Evolutionary conservation across 2,113 vertebrate genomes (phyloP).

Genomic region (Ophthalmolycus amberensis): DNA sequence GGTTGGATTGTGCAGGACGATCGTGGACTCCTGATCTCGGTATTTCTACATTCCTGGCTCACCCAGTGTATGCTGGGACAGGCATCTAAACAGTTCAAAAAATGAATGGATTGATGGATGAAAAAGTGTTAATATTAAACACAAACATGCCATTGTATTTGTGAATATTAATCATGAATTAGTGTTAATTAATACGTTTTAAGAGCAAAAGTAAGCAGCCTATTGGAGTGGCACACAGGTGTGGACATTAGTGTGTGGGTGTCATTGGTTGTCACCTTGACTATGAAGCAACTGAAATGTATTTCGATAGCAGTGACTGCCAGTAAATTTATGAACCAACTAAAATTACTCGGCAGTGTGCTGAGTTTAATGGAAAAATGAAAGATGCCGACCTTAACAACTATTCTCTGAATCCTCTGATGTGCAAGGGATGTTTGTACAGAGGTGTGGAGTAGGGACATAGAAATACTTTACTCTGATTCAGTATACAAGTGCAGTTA

Average conservation of each 20-base stretch:
- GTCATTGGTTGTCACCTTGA: background rate
- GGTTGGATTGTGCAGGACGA: background rate
- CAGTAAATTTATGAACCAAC: constrained; percentile 3
- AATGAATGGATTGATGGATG: background rate
- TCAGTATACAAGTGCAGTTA: background rate
- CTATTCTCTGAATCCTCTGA: background rate
- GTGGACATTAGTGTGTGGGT: background rate
- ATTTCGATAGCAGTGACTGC: background rate
- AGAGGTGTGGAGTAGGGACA: background rate
- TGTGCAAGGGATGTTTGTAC: background rate
- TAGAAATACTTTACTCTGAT: background rate
- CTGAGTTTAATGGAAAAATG: background rate
- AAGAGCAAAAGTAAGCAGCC: background rate
- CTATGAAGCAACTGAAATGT: background rate
- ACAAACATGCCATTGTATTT: background rate
- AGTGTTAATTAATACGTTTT: background rate
- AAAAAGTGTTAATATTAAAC: background rate
- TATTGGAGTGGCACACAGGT: background rate
- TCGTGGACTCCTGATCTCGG: background rate
- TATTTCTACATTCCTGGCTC: background rate
- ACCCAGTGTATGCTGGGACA: too few relatives aligned
- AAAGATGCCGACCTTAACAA: background rate
- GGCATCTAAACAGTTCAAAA: background rate
- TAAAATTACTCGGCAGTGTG: background rate
- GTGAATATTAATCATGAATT: background rate